Evolutionary conservation across 2,113 vertebrate genomes (phyloP).

Genomic region (Embiotoca jacksoni): DNA sequence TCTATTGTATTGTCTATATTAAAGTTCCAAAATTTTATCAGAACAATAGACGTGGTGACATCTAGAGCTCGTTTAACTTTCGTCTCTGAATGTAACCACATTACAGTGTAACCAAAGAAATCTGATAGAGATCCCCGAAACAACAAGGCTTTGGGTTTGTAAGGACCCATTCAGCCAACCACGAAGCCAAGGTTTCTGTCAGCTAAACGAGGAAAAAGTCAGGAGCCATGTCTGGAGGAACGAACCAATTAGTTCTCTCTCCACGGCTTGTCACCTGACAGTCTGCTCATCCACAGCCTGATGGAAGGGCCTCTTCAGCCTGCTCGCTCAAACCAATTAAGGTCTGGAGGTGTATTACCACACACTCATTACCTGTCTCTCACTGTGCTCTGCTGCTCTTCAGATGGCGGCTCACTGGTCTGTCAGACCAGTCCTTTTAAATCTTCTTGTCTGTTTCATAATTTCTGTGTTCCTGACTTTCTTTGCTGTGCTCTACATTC

Average conservation of each 20-base stretch:
- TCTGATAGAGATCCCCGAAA: constrained; percentile 26
- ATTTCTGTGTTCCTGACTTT: constrained; percentile 24
- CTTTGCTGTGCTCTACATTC: background rate
- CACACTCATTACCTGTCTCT: constrained; percentile 72
- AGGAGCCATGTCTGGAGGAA: constrained; percentile 51
- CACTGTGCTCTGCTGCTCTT: constrained; percentile 54
- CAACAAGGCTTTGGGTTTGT: constrained; percentile 10
- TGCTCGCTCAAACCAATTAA: constrained; percentile 77
- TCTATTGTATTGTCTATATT: no score
- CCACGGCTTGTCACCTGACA: constrained; percentile 71
- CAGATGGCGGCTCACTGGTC: constrained; percentile 49
- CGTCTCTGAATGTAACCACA: no score
- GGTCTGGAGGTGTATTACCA: constrained; percentile 71
- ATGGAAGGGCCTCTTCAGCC: constrained; percentile 74
- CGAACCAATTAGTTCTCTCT: constrained; percentile 72
- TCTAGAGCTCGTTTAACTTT: no score
- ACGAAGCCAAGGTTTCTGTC: constrained; percentile 28
- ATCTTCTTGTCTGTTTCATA: constrained; percentile 33
- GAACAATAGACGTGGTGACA: no score
- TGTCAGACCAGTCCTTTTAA: constrained; percentile 34
- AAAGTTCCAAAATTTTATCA: no score
- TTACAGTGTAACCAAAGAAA: background rate
- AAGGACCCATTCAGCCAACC: constrained; percentile 24
- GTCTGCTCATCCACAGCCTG: constrained; percentile 65
- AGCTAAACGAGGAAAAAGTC: constrained; percentile 31